Evolutionary conservation across 2,113 vertebrate genomes (phyloP), one percentile per base, ranked within the genome.

Genomic region (Maccullochella peelii): DNA sequence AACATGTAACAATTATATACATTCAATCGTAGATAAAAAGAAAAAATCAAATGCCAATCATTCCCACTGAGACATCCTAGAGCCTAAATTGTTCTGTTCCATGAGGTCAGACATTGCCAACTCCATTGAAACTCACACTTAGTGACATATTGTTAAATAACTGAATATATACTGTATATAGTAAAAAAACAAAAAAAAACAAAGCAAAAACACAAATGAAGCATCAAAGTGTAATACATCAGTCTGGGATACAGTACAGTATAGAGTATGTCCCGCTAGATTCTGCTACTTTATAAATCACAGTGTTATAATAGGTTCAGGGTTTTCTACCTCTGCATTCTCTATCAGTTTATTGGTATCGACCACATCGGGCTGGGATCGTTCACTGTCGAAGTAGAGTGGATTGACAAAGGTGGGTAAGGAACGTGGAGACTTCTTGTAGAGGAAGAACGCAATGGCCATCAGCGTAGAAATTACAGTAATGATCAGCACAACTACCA

Each of bases 321-420:
- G 63, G 23, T 73, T 90, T 86, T 92, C 88, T 44, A 63, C 82
- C 83, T 90, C 93, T 52, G 85, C 92, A 20, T 92, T 93, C 79
- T 94, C 92, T 72, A 95, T 94, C 67, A 95, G 76, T 88, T 88
- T 94, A 50, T 91, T 94, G 79, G 93, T 93, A 55, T 94, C 94
- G 2, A 94, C 89, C 61, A 94, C 89, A 33, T 94, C 94, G 0
- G 94, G 93, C 73, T 89, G 81, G 10, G 92, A 77, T 44, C 65
- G 83, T 36, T 94, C 93, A n/a, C 70, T 74, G n/a, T 82, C 89
- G 1, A 91, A 88, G 84, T 93, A 94, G 42, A 94, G 83, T 4
- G 93, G 94, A 58, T 95, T 95, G 30, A 90, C 90, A 62, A 95
- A 94, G 8, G 94, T 91, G 58, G 94, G 91, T 23, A 93, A 38